Evolutionary conservation across 2,797 vertebrate species (phyloP), one percentile per base, ranked within the genome.

Genomic region (Knipowitschia caucasica): DNA sequence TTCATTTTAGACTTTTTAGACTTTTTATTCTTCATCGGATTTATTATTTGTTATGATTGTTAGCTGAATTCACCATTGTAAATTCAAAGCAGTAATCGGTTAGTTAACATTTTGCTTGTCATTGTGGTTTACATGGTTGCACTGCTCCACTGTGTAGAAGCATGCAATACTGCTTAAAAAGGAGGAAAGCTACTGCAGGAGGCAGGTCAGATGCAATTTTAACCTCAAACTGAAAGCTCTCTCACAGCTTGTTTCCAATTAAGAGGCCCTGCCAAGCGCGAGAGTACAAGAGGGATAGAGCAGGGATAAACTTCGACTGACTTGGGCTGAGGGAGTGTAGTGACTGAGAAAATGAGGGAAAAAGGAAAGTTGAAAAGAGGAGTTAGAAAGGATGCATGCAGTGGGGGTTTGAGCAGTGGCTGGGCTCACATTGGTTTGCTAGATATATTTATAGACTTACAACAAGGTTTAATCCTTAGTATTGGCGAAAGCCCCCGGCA

Each of bases 391-490:
- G 66, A 67, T 47, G 29, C 59, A 70, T 69, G 64, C 69, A 77
- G 64, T 52, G 62, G 69, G 80, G 77, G 75, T 74, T 71, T 80
- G 71, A 62, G 70, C 72, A 77, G 12, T 73, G 56, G 73, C 77
- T 67, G 73, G 62, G 58, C 80, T 87, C 85, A 86, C 80, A 69
- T 76, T 80, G 62, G 76, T 78, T 69, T 75, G 63, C 55, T 72
- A 82, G 69, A 82, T 87, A 78, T 89, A 90, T 91, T 90, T 90
- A 89, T 89, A 91, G 88, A 81, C 77, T 68, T 60, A 74, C 75
- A 72, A 74, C 73, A 71, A 68, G 66, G 69, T 79, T 88, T 90
- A 90, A 89, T 85, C 87, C 87, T 77, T 67, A 51, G 76, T 81
- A 76, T 83, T 83, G 84, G 84, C 84, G 81, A 80, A 83, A 82